Conservation (phyloP, 37 sponge, comb jelly and placozoan genomes). For the Geodia barretti region DNA sequence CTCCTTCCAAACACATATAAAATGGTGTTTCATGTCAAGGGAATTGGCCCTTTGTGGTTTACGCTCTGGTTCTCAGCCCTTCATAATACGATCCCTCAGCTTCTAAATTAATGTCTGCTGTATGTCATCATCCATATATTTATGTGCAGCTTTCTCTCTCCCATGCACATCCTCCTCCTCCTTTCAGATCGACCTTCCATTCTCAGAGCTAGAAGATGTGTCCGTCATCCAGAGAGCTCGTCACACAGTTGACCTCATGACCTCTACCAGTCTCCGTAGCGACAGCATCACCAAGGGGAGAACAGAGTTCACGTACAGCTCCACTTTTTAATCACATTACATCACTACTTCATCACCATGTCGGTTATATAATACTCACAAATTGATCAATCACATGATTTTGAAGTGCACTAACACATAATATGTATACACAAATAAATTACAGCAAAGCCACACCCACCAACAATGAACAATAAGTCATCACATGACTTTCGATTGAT, state of each 20-base stretch:
- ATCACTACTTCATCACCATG: neutral
- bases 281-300: conserved; percentile 79
- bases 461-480: neutral
- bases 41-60: too few species aligned
- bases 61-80: too few species aligned
- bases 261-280: conserved; percentile 40
- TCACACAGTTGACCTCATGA: conserved; percentile 62
- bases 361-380: neutral
- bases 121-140: neutral
- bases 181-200: conserved; percentile 23
- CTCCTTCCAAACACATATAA: too few species aligned
- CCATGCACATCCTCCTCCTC: neutral
- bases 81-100: too few species aligned
- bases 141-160: neutral
- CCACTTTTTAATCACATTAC: neutral
- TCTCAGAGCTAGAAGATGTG: conserved; percentile 32
- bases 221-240: conserved; percentile 11
- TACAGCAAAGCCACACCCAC: neutral
- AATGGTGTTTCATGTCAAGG: too few species aligned
- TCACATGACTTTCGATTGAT: neutral
- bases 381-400: neutral
- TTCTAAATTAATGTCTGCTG: neutral
- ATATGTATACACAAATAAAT: neutral
- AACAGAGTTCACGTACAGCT: conserved; percentile 39
- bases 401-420: too few species aligned